phyloP scores from a whole-genome alignment of 2,888 invertebrate species.

The Drosophila hawaiiensis region DNA sequence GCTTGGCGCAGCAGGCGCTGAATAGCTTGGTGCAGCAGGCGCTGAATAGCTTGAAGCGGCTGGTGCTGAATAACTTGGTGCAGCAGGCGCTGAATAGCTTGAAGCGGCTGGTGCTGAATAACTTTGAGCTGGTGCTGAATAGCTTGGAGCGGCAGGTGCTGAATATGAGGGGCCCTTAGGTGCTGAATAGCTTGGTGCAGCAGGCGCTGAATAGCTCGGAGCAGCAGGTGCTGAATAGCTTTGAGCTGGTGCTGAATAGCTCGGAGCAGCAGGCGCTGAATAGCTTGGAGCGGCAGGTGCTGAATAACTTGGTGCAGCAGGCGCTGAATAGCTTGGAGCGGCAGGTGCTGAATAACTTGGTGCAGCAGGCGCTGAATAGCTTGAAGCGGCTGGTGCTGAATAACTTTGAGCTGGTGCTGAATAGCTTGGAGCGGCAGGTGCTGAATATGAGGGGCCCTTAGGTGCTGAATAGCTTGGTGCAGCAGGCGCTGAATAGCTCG shows the following conservation, averaged over 20 bases:
- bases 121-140: not conserved
- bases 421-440: slow-evolving; percentile 30
- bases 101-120: slow-evolving; percentile 22
- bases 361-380: slow-evolving; percentile 6
- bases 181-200: no score
- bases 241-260: slow-evolving; percentile 20
- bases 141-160: not conserved
- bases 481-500: slow-evolving; percentile 24
- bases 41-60: slow-evolving; percentile 16
- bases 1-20: slow-evolving; percentile 34
- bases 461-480: slow-evolving; percentile 28
- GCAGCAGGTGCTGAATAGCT: not conserved
- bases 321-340: slow-evolving; percentile 8
- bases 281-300: slow-evolving; percentile 13
- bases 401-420: slow-evolving; percentile 18
- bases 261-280: slow-evolving; percentile 8
- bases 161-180: no score
- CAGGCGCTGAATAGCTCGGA: slow-evolving; percentile 9
- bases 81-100: not conserved
- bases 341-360: slow-evolving; percentile 18
- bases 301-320: slow-evolving; percentile 4
- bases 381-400: slow-evolving; percentile 32
- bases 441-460: slow-evolving; percentile 2
- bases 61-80: slow-evolving; percentile 13
- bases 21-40: slow-evolving; percentile 38